A percentile compares a stretch with the other conserved stretches of the same genome.
phyloP scores from a whole-genome alignment of 2,113 vertebrate species.

The Morone saxatilis region DNA sequence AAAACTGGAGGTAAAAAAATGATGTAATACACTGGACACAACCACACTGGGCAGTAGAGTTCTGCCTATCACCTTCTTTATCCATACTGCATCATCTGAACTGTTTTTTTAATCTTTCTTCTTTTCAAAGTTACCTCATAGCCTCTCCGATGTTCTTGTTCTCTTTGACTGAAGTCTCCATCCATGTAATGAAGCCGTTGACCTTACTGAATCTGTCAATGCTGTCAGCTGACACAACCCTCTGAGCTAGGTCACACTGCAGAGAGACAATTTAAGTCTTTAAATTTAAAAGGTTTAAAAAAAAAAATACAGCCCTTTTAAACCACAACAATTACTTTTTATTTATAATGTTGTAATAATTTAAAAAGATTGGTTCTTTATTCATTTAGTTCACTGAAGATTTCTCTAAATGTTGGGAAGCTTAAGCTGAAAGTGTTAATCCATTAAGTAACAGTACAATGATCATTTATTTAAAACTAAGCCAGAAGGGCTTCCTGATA shows the following conservation, averaged over 20 bases:
- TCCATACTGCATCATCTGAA: neutral
- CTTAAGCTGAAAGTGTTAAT: neutral
- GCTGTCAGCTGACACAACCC: conserved; percentile 87
- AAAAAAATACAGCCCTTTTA: no score
- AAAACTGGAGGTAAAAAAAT: neutral
- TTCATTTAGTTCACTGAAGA: neutral
- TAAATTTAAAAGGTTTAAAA: no score
- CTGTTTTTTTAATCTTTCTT: neutral
- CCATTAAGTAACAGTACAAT: neutral
- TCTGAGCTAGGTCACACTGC: conserved; percentile 88
- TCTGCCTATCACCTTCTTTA: neutral
- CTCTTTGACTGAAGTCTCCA: conserved; percentile 92
- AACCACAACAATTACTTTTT: neutral
- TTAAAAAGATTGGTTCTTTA: neutral
- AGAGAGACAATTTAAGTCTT: neutral
- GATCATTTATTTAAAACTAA: neutral
- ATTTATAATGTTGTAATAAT: neutral
- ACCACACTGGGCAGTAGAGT: no score
- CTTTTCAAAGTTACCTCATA: conserved; percentile 83
- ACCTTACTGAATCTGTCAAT: conserved; percentile 89
- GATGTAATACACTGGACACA: neutral
- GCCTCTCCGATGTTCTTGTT: conserved; percentile 90
- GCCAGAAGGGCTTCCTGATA: neutral
- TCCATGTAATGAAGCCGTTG: conserved; percentile 90
- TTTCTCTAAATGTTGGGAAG: neutral